phyloP scores from a whole-genome alignment of 2,888 invertebrate genomes.

The Darwinula stevensoni region DNA sequence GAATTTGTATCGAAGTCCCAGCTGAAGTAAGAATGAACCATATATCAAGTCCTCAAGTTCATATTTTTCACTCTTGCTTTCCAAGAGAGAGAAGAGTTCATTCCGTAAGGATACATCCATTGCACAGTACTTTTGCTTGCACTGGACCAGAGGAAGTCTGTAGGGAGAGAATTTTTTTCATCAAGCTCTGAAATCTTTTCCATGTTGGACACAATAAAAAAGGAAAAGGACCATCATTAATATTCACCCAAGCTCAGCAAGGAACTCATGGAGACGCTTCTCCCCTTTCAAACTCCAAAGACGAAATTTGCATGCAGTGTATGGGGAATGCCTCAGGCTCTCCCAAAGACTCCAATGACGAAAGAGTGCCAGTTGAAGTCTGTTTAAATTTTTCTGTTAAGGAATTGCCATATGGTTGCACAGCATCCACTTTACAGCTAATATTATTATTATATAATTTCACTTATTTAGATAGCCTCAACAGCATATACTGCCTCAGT shows the following conservation, averaged over 20 bases:
- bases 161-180: constrained; percentile 10
- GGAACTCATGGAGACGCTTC: constrained; percentile 42
- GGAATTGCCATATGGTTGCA: constrained; percentile 7
- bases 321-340: constrained; percentile 47
- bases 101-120: constrained; percentile 63
- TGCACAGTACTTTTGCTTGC: constrained; percentile 47
- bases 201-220: too few species aligned
- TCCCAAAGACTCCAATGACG: constrained; percentile 71
- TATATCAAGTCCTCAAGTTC: constrained; percentile 25
- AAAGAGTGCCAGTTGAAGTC: constrained; percentile 44
- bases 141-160: constrained; percentile 54
- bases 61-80: constrained; percentile 18
- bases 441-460: too few species aligned
- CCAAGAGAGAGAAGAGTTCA: constrained; percentile 27
- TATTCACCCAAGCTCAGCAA: constrained; percentile 63
- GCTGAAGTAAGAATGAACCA: constrained; percentile 45
- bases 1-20: constrained; percentile 46
- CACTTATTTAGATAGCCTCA: too few species aligned
- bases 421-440: too few species aligned
- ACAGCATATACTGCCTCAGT: too few species aligned
- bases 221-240: neutral
- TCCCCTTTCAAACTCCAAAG: constrained; percentile 64
- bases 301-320: constrained; percentile 43
- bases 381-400: constrained; percentile 10
- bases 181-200: too few species aligned